Percentiles rank a stretch among this genome's conserved stretches.
Evolutionary conservation across 2,888 invertebrate species (phyloP).

Genomic region (Lepidochitona cinerea): DNA sequence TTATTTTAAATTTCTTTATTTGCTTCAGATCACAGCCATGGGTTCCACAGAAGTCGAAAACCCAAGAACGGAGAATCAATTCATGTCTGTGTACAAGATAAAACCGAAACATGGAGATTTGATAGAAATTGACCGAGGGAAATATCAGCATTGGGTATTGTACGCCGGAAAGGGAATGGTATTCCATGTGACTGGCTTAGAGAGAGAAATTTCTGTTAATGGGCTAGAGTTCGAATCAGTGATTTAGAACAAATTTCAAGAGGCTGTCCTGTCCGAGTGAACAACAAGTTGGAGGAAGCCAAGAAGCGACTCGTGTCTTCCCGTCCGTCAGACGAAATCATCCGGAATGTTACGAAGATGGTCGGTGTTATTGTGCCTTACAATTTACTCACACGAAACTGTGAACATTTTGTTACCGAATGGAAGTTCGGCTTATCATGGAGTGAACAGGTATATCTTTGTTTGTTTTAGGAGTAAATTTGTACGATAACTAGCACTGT

Average conservation of each 20-base stretch:
- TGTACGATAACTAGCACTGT: too few relatives aligned
- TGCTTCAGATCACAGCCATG: too few relatives aligned
- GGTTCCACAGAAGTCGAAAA: too few relatives aligned
- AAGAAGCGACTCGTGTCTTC: conserved; percentile 45
- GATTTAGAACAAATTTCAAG: conserved; percentile 43
- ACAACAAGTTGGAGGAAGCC: conserved; percentile 59
- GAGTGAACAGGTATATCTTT: conserved; percentile 62
- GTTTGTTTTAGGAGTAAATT: too few relatives aligned
- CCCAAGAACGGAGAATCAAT: too few relatives aligned
- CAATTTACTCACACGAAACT: conserved; percentile 53
- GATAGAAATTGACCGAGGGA: conserved; percentile 55
- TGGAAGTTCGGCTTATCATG: conserved; percentile 59
- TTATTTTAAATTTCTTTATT: too few relatives aligned
- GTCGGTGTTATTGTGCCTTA: conserved; percentile 49
- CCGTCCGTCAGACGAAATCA: conserved; percentile 37
- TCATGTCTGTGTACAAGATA: background rate
- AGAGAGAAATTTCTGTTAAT: conserved; percentile 35
- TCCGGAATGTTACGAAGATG: conserved; percentile 36
- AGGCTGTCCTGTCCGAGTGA: conserved; percentile 51
- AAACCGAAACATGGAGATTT: conserved; percentile 47
- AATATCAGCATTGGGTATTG: conserved; percentile 59
- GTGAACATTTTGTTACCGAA: conserved; percentile 61
- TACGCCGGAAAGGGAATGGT: conserved; percentile 56
- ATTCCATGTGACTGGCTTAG: conserved; percentile 45
- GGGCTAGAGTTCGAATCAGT: conserved; percentile 38